Base-by-base conservation (phyloP, 2,113 vertebrate genomes). In the Nycticebus coucang region DNA sequence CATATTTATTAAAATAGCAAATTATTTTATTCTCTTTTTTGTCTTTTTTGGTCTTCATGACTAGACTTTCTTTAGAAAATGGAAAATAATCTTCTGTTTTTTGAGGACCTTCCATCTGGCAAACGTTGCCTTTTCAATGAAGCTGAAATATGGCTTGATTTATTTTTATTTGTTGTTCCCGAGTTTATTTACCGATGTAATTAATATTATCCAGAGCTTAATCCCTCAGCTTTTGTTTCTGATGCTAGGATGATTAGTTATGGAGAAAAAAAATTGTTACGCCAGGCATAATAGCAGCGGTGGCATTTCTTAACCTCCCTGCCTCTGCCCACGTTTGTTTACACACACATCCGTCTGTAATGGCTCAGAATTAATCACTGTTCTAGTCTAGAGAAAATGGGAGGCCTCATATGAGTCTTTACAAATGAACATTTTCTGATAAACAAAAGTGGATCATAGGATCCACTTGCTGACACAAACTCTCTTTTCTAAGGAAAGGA, bases 141-240 rank as follows among this genome's bases (percentile, higher is more conserved):
- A 82, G 18, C 45, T 77, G 74, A 96, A 95, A 79, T 69, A 87
- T 80, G 35, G 50, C 87, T 91, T 89, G 82, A 91, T 94, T 96
- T 87, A 74, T 94, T 95, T 97, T 74, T 89, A 53, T 75, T 69
- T 86, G 33, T 87, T 94, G 75, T 80, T 93, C 96, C 53, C 89
- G 85, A 92, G 28, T 93, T 87, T 95, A 35, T 88, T 93, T 87
- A 88, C 33, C 75, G 92, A 81, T 15, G 7, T 93, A 94, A 96
- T 95, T 91, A 95, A 91, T 93, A 83, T 85, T 91, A 90, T 88
- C 60, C 60, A 78, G 60, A 60, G 26, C 26, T 90, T 72, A 74
- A 75, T 69, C 53, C 59, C 71, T 96, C 35, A 33, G 45, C 55
- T 87, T 97, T 96, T 75, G 74, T 91, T 94, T 95, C 50, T 64